A percentile compares a stretch with the other conserved stretches of the same genome.
These are phyloP conservation scores for Acanthis flammea DNA, from an alignment of 2,797 vertebrate species.

Conservation along the genomic window DNA sequence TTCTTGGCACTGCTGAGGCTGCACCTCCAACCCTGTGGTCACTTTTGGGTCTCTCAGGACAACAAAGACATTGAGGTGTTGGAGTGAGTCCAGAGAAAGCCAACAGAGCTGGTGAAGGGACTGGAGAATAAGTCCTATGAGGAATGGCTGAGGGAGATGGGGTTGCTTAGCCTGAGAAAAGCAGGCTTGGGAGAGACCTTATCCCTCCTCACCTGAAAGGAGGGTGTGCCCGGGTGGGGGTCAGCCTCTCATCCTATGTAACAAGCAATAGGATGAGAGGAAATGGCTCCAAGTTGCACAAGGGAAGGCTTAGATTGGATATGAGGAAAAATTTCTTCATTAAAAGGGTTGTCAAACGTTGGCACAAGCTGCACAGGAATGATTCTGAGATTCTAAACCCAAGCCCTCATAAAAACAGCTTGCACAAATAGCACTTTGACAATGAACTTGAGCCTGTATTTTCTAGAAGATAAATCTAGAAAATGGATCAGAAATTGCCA, in stretches of 20 bases:
- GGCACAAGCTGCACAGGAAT: background rate
- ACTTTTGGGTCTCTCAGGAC: background rate
- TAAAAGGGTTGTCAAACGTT: background rate
- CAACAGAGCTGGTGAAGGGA: background rate
- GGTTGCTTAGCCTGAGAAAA: background rate
- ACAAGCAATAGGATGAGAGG: background rate
- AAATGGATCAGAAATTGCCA: background rate
- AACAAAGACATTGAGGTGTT: background rate
- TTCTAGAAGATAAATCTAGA: background rate
- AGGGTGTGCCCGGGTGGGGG: background rate
- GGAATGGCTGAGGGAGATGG: background rate
- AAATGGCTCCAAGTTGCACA: background rate
- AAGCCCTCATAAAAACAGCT: background rate
- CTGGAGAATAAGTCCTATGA: background rate
- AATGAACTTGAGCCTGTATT: background rate
- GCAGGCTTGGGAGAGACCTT: background rate
- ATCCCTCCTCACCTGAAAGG: background rate
- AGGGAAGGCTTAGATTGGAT: background rate
- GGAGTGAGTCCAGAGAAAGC: background rate
- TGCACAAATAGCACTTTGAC: background rate
- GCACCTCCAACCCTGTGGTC: rapidly evolving
- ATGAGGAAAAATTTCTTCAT: background rate
- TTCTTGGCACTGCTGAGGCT: rapidly evolving
- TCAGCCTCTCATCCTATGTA: background rate
- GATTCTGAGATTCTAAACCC: background rate